Base-by-base conservation (phyloP, 1,140 invertebrate genomes). In the Lepidurus arcticus region DNA sequence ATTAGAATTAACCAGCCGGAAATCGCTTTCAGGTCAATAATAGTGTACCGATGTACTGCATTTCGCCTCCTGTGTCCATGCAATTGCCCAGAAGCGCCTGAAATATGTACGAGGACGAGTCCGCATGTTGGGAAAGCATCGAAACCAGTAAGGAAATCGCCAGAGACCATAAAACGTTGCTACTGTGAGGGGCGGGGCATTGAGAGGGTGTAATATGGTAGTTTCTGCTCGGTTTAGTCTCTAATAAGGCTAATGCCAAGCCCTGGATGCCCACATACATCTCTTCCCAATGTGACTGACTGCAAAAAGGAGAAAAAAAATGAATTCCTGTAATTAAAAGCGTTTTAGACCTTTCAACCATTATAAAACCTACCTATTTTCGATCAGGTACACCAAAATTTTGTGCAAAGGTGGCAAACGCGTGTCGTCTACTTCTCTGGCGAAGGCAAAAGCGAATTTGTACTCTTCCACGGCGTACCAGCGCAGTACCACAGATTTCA, bases 261-360 rank as follows among this genome's bases (percentile, higher is more conserved):
- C 53, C 53, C 53, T 65, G 53, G 21, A 65, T 65, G 16, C 53
- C 53, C 6, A 65, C 13, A 16, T 65, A 65, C 13, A 65, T 11
- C 21, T 65, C 53, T 65, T 65, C 53, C 53, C 53, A 65, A 16
- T 65, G 16, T n/a, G 53, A 65, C 53, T 65, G 53, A 65, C 53
- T 65, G 21, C 53, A 3, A 16, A 65, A 65, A 21, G 7, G 53
- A 21, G 9, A 65, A 65, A 65, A 11, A 65, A 65, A 65, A 5
- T 7, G 0, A 65, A 65, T 7, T 34, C 6, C 13, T 7, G 21
- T 65, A 1, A 10, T n/a, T 65, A 65, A 10, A n/a, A 13, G 16
- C 13, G 13, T 16, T 13, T 7, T 65, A 7, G 0, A 21, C 16
- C 53, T 65, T 65, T 10, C 1, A 11, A 8, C 3, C 13, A 65